These are phyloP conservation scores for Steinernema khuongi DNA, from an alignment of 1,140 invertebrate species.

Conservation along the genomic window DNA sequence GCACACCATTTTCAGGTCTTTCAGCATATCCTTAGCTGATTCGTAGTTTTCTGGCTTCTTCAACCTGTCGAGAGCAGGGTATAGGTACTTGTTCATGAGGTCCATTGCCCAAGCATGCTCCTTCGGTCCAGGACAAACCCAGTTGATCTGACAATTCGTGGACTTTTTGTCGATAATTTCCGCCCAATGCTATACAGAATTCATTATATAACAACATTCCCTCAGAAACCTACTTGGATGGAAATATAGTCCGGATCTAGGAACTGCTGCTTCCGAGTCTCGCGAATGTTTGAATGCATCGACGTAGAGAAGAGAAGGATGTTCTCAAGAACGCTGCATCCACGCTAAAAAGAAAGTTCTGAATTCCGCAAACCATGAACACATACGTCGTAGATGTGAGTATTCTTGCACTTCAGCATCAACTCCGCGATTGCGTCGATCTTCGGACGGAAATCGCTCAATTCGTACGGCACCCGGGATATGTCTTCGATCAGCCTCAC, in stretches of 20 bases:
- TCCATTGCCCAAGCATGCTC: conserved; percentile 68
- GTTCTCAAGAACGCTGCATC: conserved; percentile 60
- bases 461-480: conserved; percentile 14
- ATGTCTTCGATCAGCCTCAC: conserved; percentile 32
- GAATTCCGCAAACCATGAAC: background rate
- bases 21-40: conserved; percentile 48
- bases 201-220: conserved; percentile 27
- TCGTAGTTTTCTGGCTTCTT: conserved; percentile 60
- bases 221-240: conserved; percentile 64
- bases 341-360: background rate
- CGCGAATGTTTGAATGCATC: conserved; percentile 66
- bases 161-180: conserved; percentile 66
- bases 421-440: conserved; percentile 27
- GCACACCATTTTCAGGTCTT: conserved; percentile 38
- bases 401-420: conserved; percentile 38
- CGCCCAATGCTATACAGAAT: conserved; percentile 71
- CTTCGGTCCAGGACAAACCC: conserved; percentile 71
- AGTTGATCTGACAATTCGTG: conserved; percentile 67
- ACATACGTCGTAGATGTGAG: background rate
- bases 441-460: conserved; percentile 26
- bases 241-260: conserved; percentile 71
- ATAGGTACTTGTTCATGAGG: conserved; percentile 66
- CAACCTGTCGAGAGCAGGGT: conserved; percentile 63
- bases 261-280: conserved; percentile 61
- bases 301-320: conserved; percentile 65